These are phyloP conservation scores for Parazoanthus darwini DNA, from an alignment of 92 coral and sea anemone genomes.

Conservation along the genomic window DNA sequence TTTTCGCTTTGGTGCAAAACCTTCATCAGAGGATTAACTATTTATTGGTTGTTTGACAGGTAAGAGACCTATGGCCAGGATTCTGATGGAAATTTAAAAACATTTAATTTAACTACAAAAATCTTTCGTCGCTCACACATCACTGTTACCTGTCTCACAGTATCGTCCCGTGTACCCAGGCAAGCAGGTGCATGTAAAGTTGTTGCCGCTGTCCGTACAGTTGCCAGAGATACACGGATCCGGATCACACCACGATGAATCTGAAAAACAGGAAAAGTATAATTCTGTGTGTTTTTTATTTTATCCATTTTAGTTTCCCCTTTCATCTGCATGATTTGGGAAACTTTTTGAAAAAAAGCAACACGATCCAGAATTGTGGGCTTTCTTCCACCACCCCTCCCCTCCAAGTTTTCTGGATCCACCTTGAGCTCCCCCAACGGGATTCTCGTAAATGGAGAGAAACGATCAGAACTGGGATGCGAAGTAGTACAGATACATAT, in stretches of 20 bases:
- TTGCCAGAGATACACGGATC: constrained; percentile 81
- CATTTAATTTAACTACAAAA: background rate
- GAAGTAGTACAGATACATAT: too few species aligned
- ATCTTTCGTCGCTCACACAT: background rate
- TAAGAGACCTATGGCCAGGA: too few species aligned
- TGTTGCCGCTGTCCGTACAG: constrained; percentile 74
- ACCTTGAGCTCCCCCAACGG: too few species aligned
- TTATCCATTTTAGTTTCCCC: background rate
- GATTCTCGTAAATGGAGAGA: too few species aligned
- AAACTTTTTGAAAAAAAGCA: background rate
- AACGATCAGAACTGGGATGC: too few species aligned
- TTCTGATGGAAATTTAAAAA: too few species aligned
- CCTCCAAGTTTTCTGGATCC: too few species aligned
- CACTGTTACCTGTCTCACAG: constrained; percentile 77
- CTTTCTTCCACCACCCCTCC: too few species aligned
- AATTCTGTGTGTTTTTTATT: background rate
- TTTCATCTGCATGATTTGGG: background rate
- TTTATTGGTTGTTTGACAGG: too few species aligned
- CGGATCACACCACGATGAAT: constrained; percentile 83
- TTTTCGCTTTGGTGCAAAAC: background rate
- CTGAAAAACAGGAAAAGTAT: constrained; percentile 40
- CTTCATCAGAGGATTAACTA: background rate
- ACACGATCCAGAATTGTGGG: too few species aligned
- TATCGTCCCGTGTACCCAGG: constrained; percentile 73
- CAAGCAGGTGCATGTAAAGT: constrained; percentile 69